Percentiles rank a stretch among this genome's conserved stretches.
These are phyloP conservation scores for Halictus rubicundus DNA, from an alignment of 1,140 invertebrate species.

Conservation along the genomic window DNA sequence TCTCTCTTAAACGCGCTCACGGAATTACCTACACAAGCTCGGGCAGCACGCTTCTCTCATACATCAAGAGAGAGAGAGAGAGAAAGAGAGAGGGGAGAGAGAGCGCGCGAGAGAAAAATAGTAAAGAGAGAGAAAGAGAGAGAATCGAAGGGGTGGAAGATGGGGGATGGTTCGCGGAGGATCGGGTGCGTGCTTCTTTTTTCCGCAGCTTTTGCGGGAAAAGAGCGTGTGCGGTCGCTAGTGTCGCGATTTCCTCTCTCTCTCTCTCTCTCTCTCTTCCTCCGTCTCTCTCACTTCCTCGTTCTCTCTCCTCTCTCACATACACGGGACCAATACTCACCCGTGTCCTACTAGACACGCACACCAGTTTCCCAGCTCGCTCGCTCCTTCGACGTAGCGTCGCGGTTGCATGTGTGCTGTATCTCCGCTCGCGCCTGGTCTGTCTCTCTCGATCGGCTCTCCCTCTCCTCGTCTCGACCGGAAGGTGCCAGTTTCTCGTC, in stretches of 20 bases:
- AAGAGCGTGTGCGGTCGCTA: slow-evolving; percentile 59
- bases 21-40: slow-evolving; percentile 12
- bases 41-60: neutral
- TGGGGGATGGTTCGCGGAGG: slow-evolving; percentile 4
- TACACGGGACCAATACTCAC: slow-evolving; percentile 12
- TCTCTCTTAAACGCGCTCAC: slow-evolving; percentile 17
- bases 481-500: slow-evolving; percentile 78
- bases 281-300: slow-evolving; percentile 48
- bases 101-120: neutral
- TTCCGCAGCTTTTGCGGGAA: slow-evolving; percentile 55
- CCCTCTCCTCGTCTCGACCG: slow-evolving; percentile 67
- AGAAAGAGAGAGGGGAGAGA: neutral
- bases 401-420: slow-evolving; percentile 13
- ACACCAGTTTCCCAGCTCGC: neutral
- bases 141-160: neutral
- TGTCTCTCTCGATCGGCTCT: slow-evolving; percentile 43
- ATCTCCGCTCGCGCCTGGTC: slow-evolving; percentile 27
- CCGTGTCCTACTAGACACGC: neutral
- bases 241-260: slow-evolving; percentile 57
- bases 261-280: slow-evolving; percentile 45
- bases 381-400: too few species aligned
- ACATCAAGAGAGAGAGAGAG: neutral
- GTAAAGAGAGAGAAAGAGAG: neutral
- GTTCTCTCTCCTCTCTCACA: slow-evolving; percentile 6
- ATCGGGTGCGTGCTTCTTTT: slow-evolving; percentile 53